Evolutionary conservation across 2,888 invertebrate genomes (phyloP), one percentile per base, ranked within the genome.

Genomic region (Epinotia brunnichana): DNA sequence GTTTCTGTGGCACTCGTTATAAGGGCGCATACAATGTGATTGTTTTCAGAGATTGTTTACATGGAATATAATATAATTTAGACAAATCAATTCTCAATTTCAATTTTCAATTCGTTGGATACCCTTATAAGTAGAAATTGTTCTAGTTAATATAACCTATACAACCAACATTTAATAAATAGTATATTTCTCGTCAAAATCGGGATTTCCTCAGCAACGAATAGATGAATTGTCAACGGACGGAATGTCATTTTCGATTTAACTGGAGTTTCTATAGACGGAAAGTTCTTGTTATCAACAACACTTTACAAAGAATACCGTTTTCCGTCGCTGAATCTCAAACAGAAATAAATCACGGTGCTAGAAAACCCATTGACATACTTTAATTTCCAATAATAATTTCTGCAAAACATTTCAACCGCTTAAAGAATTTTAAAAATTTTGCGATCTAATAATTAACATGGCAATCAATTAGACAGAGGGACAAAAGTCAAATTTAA

Each of bases 401-500:
- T 66, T 56, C 15, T 41, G 2, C 19, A 35, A 15, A 17, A 35
- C 24, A 41, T 60, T 10, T 51, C 11, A 19, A 19, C 29, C 9
- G 15, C 15, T 3, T 15, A 24, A 66, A 56, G 17, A n/a, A 21
- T 15, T 44, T 66, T 56, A 19, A 13, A 53, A 24, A 19, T 19
- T 21, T 24, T 7, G 19, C 39, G 54, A 54, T 21, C 15, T 66
- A 39, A 41, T 54, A 64, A 54, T 44, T 41, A 66, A 66, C 54
- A 54, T 66, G 53, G 53, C 53, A 53, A 64, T 64, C 64, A 53
- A 64, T 64, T 53, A 9, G 15, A 66, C 57, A 51, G 51, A 39
- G 5, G 56, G 41, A 67, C 57, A 57, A 57, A 67, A 61, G 61
- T 29, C 17, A 41, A 69, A 69, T 69, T 69, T 21, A 54, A 69